Percentiles rank a stretch among this genome's conserved stretches.
Evolutionary conservation across 2,888 invertebrate genomes (phyloP).

Genomic region (Hirtodrosophila alboralis): DNA sequence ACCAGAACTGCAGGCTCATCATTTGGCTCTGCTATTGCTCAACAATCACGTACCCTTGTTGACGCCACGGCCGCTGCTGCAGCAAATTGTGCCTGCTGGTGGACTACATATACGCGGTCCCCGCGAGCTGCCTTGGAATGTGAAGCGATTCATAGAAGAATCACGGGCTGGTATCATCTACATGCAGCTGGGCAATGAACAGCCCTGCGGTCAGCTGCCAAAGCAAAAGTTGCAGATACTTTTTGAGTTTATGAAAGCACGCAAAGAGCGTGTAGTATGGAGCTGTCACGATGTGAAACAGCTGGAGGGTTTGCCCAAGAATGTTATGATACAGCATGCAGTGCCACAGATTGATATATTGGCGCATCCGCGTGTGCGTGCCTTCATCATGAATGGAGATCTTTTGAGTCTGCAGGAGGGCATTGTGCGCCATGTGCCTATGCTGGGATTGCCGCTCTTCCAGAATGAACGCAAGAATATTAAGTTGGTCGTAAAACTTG

Average conservation of each 20-base stretch:
- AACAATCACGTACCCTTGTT: conserved; percentile 85
- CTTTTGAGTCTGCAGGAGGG: conserved; percentile 83
- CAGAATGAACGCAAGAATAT: conserved; percentile 83
- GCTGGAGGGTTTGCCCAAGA: conserved; percentile 81
- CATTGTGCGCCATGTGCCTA: conserved; percentile 83
- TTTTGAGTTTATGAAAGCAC: conserved; percentile 80
- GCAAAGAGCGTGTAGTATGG: conserved; percentile 84
- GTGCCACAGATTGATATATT: conserved; percentile 85
- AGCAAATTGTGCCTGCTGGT: conserved; percentile 85
- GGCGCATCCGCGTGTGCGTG: conserved; percentile 84
- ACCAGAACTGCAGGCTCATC: conserved; percentile 83
- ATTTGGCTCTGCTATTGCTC: conserved; percentile 84
- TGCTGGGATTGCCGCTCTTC: conserved; percentile 84
- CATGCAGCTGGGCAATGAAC: conserved; percentile 84
- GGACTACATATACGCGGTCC: conserved; percentile 85
- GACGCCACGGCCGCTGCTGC: conserved; percentile 83
- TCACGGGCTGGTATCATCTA: conserved; percentile 84
- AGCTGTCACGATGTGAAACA: conserved; percentile 84
- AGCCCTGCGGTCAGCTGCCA: conserved; percentile 83
- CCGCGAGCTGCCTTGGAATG: conserved; percentile 82
- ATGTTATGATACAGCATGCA: conserved; percentile 84
- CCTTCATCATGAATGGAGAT: conserved; percentile 84
- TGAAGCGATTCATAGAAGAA: conserved; percentile 84
- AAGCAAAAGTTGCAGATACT: conserved; percentile 79
- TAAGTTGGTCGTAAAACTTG: conserved; percentile 70